These are phyloP conservation scores for Aphelocoma coerulescens DNA, from an alignment of 2,113 vertebrate genomes.

Conservation along the genomic window DNA sequence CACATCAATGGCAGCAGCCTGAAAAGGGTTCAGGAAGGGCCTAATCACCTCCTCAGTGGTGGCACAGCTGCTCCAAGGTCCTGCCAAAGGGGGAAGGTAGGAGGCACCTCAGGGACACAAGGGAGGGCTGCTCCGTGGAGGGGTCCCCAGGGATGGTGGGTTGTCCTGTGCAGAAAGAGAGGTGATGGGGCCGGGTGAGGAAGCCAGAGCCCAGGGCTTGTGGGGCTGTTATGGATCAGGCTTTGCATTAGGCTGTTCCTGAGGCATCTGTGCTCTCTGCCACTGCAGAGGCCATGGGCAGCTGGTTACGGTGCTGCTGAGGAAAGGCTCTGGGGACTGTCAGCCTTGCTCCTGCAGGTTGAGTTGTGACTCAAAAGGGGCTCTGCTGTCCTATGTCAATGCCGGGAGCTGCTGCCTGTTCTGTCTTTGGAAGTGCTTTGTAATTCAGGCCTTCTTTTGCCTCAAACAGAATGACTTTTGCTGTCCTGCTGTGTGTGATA, in stretches of 20 bases:
- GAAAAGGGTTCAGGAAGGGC: background rate
- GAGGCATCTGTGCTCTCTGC: background rate
- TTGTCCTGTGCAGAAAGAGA: background rate
- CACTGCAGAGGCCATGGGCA: background rate
- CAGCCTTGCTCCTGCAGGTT: background rate
- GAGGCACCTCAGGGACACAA: background rate
- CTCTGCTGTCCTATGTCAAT: fast-evolving
- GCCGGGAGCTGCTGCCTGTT: background rate
- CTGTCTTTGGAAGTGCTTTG: background rate
- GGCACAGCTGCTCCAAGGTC: background rate
- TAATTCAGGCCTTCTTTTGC: background rate
- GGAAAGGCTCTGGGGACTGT: background rate
- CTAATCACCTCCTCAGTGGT: background rate
- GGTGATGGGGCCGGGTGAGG: background rate
- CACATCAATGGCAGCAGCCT: constrained; percentile 15
- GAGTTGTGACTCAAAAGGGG: background rate
- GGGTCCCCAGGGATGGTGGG: background rate
- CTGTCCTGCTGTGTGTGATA: background rate
- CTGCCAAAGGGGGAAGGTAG: background rate
- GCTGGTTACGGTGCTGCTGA: background rate
- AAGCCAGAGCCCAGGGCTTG: background rate
- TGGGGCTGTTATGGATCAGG: background rate
- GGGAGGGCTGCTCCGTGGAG: background rate
- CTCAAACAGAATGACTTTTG: background rate
- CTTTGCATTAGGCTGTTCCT: background rate